These are phyloP conservation scores for Tachina lurida DNA, from an alignment of 2,888 invertebrate genomes.

Conservation along the genomic window DNA sequence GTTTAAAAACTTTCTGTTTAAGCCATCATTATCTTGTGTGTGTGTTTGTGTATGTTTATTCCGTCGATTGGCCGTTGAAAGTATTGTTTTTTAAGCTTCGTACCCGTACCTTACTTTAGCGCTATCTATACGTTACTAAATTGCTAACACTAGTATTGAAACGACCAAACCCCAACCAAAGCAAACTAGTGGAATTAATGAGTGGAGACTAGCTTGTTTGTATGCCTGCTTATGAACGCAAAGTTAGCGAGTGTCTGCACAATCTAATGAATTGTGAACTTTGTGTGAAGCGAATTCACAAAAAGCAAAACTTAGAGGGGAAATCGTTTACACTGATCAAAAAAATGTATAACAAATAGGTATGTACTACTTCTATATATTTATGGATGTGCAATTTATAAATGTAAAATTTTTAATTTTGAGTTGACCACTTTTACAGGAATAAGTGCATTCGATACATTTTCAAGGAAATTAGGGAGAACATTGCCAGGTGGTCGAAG, in stretches of 20 bases:
- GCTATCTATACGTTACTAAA: slow-evolving; percentile 71
- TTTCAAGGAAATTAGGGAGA: too few relatives aligned
- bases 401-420: too few relatives aligned
- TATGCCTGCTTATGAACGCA: slow-evolving; percentile 4
- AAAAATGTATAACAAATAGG: not conserved
- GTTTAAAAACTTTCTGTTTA: slow-evolving; percentile 22
- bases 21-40: slow-evolving; percentile 44
- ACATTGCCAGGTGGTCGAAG: too few relatives aligned
- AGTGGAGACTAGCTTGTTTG: slow-evolving; percentile 40
- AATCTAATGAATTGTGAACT: slow-evolving; percentile 35
- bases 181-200: slow-evolving; percentile 33
- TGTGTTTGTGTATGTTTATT: slow-evolving; percentile 26
- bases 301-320: slow-evolving; percentile 26
- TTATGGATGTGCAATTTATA: not conserved
- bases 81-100: slow-evolving; percentile 1
- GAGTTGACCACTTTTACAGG: too few relatives aligned
- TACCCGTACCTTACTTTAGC: slow-evolving; percentile 69
- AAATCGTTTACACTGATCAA: slow-evolving; percentile 45
- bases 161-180: slow-evolving; percentile 69
- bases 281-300: slow-evolving; percentile 50
- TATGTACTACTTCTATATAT: not conserved
- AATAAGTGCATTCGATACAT: too few relatives aligned
- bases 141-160: slow-evolving; percentile 44
- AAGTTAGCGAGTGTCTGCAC: slow-evolving; percentile 33
- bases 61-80: slow-evolving; percentile 27